Evolutionary conservation across 2,797 vertebrate genomes (phyloP), one percentile per base, ranked within the genome.

Genomic region (Vireo griseus): DNA sequence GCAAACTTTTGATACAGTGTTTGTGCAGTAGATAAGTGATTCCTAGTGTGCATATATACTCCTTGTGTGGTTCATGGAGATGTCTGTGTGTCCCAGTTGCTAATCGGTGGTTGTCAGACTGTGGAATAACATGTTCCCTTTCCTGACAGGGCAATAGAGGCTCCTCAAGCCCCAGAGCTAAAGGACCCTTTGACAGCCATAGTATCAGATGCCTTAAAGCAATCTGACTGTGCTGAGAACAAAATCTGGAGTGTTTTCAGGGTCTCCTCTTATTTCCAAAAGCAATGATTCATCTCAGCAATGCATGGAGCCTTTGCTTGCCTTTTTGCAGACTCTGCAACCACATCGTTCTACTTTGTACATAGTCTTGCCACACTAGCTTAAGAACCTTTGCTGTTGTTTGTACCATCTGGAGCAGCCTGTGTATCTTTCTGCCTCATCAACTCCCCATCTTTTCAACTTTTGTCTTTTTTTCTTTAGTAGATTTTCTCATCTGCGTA

Each of bases 391-490:
- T 84, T 91, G 74, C 90, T 91, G 58, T 51, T 62, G 55, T 57
- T 91, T 52, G 50, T 65, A 3, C 87, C 95, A 94, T 94, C 92
- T 96, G 94, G 82, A 95, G 65, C 76, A 94, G 62, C 51, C 74
- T 16, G 1, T 90, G 40, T 69, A 16, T 73, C 63, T 66, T 91
- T 82, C 73, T 95, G 90, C 66, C 82, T 96, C 82, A 75, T 88
- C 83, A 86, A 86, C 57, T 83, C 47, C 51, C 75, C 50, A 45
- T 75, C 44, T 76, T 59, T 73, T 79, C 77, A 94, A 72, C 51
- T 93, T 94, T 62, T 79, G 24, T 71, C 35, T 89, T 42, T 86
- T 35, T 90, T 78, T 69, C 44, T 57, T 16, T 78, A 91, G 83
- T 76, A 73, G 35, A n/a, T 76, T 69, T 77, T 84, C 58, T 73